A percentile compares a stretch with the other conserved stretches of the same genome.
Conservation (phyloP, 2,888 invertebrate species). For the Parnassius smintheus region DNA sequence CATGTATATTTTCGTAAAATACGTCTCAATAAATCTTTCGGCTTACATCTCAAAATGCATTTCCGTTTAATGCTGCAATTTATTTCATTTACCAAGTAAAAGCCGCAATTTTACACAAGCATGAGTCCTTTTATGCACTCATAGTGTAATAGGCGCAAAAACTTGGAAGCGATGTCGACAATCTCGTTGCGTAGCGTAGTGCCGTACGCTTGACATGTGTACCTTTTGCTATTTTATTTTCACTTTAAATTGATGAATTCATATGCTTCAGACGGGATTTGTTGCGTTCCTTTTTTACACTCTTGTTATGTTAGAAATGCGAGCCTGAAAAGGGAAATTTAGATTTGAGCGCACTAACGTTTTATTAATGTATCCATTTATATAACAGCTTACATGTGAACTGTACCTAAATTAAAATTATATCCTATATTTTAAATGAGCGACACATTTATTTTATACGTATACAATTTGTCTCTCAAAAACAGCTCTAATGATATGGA, state of each 20-base stretch:
- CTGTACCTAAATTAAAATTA: too few relatives aligned
- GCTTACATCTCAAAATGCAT: too few relatives aligned
- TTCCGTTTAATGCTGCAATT: not conserved
- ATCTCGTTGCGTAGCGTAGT: not conserved
- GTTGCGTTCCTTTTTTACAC: conserved; percentile 5
- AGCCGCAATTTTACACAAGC: not conserved
- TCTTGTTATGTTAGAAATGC: not conserved
- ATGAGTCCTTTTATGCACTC: conserved; percentile 12
- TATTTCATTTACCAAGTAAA: conserved; percentile 6
- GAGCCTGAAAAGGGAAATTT: not conserved
- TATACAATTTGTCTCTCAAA: too few relatives aligned
- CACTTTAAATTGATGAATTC: conserved; percentile 8
- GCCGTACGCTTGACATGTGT: not conserved
- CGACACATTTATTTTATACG: too few relatives aligned
- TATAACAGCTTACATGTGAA: not conserved
- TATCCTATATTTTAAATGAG: too few relatives aligned
- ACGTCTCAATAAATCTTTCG: too few relatives aligned
- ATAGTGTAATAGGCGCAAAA: conserved; percentile 4
- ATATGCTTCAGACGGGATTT: conserved; percentile 11
- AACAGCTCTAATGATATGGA: too few relatives aligned
- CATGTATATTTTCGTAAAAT: too few relatives aligned
- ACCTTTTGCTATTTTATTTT: conserved; percentile 7
- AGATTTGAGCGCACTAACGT: not conserved
- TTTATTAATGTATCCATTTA: conserved; percentile 1
- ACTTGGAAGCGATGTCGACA: conserved; percentile 5